A percentile compares a stretch with the other conserved stretches of the same genome.
Conservation (phyloP, 2,888 invertebrate genomes). For the Bellardia bayeri region DNA sequence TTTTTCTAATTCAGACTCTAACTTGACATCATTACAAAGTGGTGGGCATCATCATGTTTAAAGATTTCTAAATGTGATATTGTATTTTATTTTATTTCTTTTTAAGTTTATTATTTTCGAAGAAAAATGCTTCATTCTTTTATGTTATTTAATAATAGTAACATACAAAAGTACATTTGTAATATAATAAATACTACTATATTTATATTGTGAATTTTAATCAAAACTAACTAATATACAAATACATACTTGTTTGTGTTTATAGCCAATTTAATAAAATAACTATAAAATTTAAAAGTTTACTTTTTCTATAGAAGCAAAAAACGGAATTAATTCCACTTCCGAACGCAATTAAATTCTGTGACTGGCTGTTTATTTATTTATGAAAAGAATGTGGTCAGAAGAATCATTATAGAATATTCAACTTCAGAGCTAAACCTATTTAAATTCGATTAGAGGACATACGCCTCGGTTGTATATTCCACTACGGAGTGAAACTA, state of each 20-base stretch:
- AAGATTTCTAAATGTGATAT: constrained; percentile 69
- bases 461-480: too few relatives aligned
- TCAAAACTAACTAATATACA: constrained; percentile 53
- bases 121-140: constrained; percentile 44
- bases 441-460: too few relatives aligned
- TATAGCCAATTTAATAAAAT: constrained; percentile 66
- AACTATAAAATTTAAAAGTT: constrained; percentile 38
- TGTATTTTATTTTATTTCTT: constrained; percentile 46
- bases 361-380: too few relatives aligned
- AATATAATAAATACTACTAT: constrained; percentile 47
- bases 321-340: too few relatives aligned
- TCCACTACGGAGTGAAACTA: too few relatives aligned
- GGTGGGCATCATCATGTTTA: constrained; percentile 62
- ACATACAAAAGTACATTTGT: constrained; percentile 57
- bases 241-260: constrained; percentile 65
- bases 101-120: constrained; percentile 51
- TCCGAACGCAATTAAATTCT: too few relatives aligned
- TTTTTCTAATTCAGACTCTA: constrained; percentile 81
- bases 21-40: constrained; percentile 75
- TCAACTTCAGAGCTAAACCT: too few relatives aligned
- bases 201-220: constrained; percentile 62
- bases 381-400: too few relatives aligned
- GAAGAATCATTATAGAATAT: too few relatives aligned
- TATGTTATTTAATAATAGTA: constrained; percentile 55
- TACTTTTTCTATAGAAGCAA: too few relatives aligned